These are phyloP conservation scores for Drosophila barbarae DNA, from an alignment of 2,888 invertebrate species.

Conservation along the genomic window DNA sequence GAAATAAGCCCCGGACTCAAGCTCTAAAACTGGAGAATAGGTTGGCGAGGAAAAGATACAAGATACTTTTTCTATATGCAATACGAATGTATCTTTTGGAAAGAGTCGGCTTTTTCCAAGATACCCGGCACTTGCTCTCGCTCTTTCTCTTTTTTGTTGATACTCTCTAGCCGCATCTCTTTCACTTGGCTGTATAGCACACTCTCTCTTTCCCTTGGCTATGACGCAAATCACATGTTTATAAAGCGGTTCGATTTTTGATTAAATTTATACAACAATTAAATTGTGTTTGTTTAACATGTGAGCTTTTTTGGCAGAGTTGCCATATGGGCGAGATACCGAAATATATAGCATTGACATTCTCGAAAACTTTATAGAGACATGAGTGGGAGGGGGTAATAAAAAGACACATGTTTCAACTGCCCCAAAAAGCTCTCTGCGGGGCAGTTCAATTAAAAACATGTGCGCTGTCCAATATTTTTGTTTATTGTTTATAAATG, in stretches of 20 bases:
- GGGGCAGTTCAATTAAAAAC: slow-evolving; percentile 67
- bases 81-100: slow-evolving; percentile 12
- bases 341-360: slow-evolving; percentile 59
- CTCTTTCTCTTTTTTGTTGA: slow-evolving; percentile 9
- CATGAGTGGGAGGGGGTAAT: not conserved
- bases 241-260: slow-evolving; percentile 32
- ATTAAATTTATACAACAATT: slow-evolving; percentile 35
- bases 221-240: slow-evolving; percentile 52
- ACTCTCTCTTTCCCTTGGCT: slow-evolving; percentile 23
- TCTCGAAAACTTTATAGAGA: slow-evolving; percentile 14
- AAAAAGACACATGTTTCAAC: slow-evolving; percentile 60
- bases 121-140: slow-evolving; percentile 10
- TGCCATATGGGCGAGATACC: slow-evolving; percentile 32
- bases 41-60: slow-evolving; percentile 18
- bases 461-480: slow-evolving; percentile 61
- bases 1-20: slow-evolving; percentile 26
- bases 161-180: not conserved
- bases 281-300: slow-evolving; percentile 37
- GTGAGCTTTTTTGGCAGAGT: slow-evolving; percentile 28
- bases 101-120: slow-evolving; percentile 31
- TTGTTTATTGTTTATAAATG: slow-evolving; percentile 75
- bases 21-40: slow-evolving; percentile 20
- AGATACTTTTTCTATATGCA: slow-evolving; percentile 28
- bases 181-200: not conserved
- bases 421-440: slow-evolving; percentile 39